These are phyloP conservation scores for Numida meleagris DNA, from an alignment of 2,113 vertebrate genomes.

Conservation along the genomic window DNA sequence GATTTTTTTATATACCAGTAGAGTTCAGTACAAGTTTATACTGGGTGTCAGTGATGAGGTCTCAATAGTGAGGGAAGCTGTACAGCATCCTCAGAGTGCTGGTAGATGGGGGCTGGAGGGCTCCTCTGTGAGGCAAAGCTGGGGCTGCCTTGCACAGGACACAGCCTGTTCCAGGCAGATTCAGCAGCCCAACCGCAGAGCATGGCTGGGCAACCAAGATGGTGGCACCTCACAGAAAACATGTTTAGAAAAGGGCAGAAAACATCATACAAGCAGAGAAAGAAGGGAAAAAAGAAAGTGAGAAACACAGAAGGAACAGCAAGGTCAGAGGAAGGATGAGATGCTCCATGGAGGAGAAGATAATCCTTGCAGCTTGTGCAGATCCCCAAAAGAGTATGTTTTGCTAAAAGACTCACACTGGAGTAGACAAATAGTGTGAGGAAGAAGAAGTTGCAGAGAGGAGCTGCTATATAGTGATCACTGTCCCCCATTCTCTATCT, in stretches of 20 bases:
- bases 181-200: not conserved
- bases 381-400: not conserved
- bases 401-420: not conserved
- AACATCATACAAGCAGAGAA: not conserved
- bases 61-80: not conserved
- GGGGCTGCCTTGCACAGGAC: not conserved
- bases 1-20: not conserved
- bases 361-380: not conserved
- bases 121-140: not conserved
- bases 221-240: fast-evolving
- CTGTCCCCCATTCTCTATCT: not conserved
- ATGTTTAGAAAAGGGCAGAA: not conserved
- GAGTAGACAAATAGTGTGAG: not conserved
- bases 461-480: not conserved
- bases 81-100: too few species aligned
- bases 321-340: not conserved
- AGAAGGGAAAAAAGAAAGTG: fast-evolving
- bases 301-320: not conserved
- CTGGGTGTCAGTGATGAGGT: not conserved
- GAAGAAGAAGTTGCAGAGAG: not conserved
- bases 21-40: not conserved
- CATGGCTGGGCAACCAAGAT: not conserved
- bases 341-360: not conserved
- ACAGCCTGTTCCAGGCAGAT: fast-evolving
- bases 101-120: not conserved